A percentile compares a stretch with the other conserved stretches of the same genome.
Conservation (phyloP, 2,797 vertebrate genomes). For the Poeciliopsis gracilis region DNA sequence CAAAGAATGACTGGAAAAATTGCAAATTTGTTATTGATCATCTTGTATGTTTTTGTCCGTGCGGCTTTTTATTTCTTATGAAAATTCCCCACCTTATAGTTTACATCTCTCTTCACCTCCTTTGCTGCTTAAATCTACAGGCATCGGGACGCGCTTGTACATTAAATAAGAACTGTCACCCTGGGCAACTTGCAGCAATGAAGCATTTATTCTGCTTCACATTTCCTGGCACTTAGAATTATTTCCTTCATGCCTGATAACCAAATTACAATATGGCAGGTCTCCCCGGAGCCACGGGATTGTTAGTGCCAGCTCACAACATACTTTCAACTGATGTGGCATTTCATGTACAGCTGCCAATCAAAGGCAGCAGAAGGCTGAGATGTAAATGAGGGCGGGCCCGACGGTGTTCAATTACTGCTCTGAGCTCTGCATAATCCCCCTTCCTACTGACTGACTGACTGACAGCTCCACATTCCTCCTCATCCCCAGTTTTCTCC, state of each 20-base stretch:
- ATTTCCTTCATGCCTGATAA: slow-evolving; percentile 99
- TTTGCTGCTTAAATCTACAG: slow-evolving; percentile 86
- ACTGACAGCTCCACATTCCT: slow-evolving; percentile 79
- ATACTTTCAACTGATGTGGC: slow-evolving; percentile 99
- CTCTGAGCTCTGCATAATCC: slow-evolving; percentile 86
- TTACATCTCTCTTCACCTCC: slow-evolving; percentile 40
- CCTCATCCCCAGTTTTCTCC: slow-evolving; percentile 86
- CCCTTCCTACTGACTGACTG: slow-evolving; percentile 77
- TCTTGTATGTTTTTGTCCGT: slow-evolving; percentile 8
- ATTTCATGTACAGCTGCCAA: slow-evolving; percentile 99
- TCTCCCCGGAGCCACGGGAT: slow-evolving; percentile 96
- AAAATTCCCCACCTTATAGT: slow-evolving; percentile 41
- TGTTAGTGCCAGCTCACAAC: slow-evolving; percentile 99
- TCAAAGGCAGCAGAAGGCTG: slow-evolving; percentile 85
- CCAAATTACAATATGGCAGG: slow-evolving; percentile 99
- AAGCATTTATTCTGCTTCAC: slow-evolving; percentile 99
- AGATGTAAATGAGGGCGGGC: slow-evolving; percentile 97
- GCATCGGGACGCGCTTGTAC: slow-evolving; percentile 97
- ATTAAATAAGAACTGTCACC: slow-evolving; percentile 99
- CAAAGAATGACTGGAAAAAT: slow-evolving; percentile 24
- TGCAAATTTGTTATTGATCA: slow-evolving; percentile 43
- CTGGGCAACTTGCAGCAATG: slow-evolving; percentile 95
- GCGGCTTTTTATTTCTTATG: slow-evolving; percentile 41
- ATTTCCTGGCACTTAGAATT: slow-evolving; percentile 99
- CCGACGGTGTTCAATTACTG: slow-evolving; percentile 92